Evolutionary conservation across 64 coral and sea anemone species (phyloP).

Genomic region (Montipora capricornis): DNA sequence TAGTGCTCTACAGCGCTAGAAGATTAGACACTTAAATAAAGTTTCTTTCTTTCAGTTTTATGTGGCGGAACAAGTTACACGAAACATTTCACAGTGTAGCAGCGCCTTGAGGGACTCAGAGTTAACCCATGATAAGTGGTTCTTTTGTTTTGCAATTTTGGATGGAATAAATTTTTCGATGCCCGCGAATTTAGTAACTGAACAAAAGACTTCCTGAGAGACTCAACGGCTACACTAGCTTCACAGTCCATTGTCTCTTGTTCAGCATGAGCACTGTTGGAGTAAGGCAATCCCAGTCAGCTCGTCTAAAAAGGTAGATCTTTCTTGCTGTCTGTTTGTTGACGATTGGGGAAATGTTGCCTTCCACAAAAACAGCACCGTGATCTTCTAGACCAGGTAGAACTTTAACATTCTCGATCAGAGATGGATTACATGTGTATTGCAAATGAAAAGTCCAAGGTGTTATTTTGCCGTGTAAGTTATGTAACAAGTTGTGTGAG

Average conservation of each 20-base stretch:
- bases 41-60: too few relatives aligned
- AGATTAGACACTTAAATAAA: too few relatives aligned
- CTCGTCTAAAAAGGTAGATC: not conserved
- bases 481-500: slow-evolving; percentile 14
- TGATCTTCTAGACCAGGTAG: slow-evolving; percentile 1
- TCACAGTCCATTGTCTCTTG: not conserved
- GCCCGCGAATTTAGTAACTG: not conserved
- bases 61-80: too few relatives aligned
- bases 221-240: not conserved
- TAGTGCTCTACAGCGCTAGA: too few relatives aligned
- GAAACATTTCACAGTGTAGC: too few relatives aligned
- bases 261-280: not conserved
- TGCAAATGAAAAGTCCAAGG: not conserved
- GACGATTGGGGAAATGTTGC: slow-evolving; percentile 17
- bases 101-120: not conserved
- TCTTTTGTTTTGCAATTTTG: slow-evolving; percentile 5
- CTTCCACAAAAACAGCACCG: slow-evolving; percentile 3
- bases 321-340: slow-evolving; percentile 27
- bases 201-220: not conserved
- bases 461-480: not conserved
- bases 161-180: not conserved
- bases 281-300: slow-evolving; percentile 33
- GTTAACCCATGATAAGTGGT: not conserved
- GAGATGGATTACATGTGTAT: not conserved
- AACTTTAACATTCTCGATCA: not conserved